phyloP scores from a whole-genome alignment of 1,140 invertebrate species.

The Archivesica marissinica region DNA sequence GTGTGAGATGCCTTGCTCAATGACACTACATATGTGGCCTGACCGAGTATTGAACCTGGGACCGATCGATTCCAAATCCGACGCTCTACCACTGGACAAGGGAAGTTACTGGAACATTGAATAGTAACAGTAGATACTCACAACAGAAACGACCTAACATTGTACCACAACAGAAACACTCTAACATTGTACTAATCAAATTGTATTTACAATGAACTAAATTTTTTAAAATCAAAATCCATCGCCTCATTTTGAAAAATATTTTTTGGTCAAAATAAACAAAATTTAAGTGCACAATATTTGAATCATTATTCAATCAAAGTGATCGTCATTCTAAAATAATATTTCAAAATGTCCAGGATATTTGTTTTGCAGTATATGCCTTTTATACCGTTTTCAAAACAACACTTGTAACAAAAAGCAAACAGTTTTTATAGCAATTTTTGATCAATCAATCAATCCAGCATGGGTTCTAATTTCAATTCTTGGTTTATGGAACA shows the following conservation, averaged over 20 bases:
- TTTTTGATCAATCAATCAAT: conserved; percentile 5
- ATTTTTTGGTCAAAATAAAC: conserved; percentile 40
- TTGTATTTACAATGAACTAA: conserved; percentile 43
- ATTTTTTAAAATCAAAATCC: conserved; percentile 7
- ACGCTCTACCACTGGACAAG: no score
- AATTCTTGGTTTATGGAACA: no score
- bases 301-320: conserved; percentile 26
- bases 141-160: no score
- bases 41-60: no score
- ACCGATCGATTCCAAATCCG: no score
- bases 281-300: conserved; percentile 18
- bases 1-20: no score
- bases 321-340: conserved; percentile 27
- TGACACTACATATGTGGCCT: no score
- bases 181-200: conserved; percentile 13
- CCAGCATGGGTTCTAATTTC: conserved; percentile 15
- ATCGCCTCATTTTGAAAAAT: background rate
- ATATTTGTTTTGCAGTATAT: conserved; percentile 3
- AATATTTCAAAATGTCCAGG: conserved; percentile 18
- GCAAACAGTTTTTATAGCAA: conserved; percentile 12
- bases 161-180: no score
- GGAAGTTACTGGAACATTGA: no score
- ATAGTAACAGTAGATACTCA: no score
- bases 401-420: conserved; percentile 28
- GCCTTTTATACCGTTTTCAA: background rate